Percentiles rank a stretch among this genome's conserved stretches.
phyloP scores from a whole-genome alignment of 2,797 vertebrate genomes.

The Gouania willdenowi region DNA sequence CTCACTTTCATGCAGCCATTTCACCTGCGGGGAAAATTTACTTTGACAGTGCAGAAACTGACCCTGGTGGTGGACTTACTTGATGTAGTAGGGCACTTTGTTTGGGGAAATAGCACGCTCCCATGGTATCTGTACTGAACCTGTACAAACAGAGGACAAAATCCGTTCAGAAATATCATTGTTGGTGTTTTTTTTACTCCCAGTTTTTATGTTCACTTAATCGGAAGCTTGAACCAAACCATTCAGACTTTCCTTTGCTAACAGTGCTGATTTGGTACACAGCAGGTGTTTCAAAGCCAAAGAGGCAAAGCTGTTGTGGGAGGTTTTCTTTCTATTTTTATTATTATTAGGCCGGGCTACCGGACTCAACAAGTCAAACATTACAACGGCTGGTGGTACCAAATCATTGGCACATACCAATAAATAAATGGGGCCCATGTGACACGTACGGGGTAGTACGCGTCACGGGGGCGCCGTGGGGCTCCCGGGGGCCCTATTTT shows the following conservation, averaged over 20 bases:
- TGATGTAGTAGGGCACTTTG: constrained; percentile 99
- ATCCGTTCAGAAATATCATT: constrained; percentile 41
- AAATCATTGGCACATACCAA: constrained; percentile 39
- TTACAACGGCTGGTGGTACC: no score
- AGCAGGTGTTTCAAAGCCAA: constrained; percentile 35
- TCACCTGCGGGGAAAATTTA: background rate
- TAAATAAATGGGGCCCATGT: no score
- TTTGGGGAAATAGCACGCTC: constrained; percentile 97
- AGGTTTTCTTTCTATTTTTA: no score
- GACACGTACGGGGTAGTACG: no score
- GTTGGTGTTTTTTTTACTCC: no score
- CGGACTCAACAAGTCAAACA: no score
- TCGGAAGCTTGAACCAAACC: no score
- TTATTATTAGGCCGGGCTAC: no score
- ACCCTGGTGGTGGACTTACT: constrained; percentile 81
- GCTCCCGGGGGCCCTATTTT: no score
- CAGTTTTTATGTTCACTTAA: no score
- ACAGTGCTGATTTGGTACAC: constrained; percentile 24
- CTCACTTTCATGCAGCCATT: background rate
- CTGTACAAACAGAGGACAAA: constrained; percentile 66
- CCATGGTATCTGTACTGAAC: constrained; percentile 97
- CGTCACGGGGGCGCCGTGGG: no score
- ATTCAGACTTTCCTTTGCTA: constrained; percentile 40
- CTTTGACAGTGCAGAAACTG: background rate
- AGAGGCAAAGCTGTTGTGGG: constrained; percentile 49